A percentile compares a stretch with the other conserved stretches of the same genome.
Conservation (phyloP, 2,113 vertebrate genomes). For the Toxotes jaculatrix region DNA sequence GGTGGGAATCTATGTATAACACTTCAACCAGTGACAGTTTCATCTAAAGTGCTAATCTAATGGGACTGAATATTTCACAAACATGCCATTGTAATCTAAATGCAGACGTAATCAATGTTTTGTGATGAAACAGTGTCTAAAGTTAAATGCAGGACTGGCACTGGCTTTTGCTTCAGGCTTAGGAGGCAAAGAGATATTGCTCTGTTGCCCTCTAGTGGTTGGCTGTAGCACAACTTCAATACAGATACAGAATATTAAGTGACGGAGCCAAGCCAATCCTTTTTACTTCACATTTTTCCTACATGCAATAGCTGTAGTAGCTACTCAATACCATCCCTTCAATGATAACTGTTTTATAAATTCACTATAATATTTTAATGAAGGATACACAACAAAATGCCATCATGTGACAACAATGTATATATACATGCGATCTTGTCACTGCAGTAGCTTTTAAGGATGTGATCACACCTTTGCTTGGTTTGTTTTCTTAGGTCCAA, state of each 20-base stretch:
- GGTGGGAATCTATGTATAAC: neutral
- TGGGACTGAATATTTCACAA: neutral
- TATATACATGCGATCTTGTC: neutral
- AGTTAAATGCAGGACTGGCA: neutral
- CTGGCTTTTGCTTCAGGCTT: neutral
- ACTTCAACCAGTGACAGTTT: neutral
- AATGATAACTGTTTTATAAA: neutral
- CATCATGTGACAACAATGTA: neutral
- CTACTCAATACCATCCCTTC: neutral
- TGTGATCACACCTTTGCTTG: neutral
- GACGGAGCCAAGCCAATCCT: neutral
- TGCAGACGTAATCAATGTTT: neutral
- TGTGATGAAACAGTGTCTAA: neutral
- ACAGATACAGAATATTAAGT: neutral
- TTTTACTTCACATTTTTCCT: neutral
- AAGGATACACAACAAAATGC: neutral
- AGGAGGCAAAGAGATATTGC: neutral
- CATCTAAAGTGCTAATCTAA: neutral
- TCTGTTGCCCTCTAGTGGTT: conserved; percentile 57
- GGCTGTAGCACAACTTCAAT: neutral
- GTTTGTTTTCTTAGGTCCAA: conserved; percentile 20
- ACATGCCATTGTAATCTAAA: neutral
- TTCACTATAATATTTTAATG: too few species aligned
- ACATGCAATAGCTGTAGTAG: neutral
- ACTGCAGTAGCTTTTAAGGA: too few species aligned